phyloP scores from a whole-genome alignment of 1,140 invertebrate genomes.

The Prorops nasuta region DNA sequence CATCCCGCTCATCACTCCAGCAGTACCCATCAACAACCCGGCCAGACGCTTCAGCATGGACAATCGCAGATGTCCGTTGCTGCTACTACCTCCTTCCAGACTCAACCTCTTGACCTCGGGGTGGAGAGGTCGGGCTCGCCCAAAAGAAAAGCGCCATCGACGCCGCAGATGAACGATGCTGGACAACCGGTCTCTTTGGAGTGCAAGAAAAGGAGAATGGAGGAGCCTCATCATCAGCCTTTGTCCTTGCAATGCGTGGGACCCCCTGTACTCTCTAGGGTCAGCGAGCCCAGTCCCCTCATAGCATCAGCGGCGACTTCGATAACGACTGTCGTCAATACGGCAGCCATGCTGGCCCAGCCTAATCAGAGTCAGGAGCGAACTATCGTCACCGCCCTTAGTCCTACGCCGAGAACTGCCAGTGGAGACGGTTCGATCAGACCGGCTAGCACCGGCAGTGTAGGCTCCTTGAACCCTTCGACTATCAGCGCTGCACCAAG shows the following conservation, averaged over 20 bases:
- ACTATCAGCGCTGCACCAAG: constrained; percentile 54
- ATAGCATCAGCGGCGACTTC: constrained; percentile 73
- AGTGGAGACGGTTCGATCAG: constrained; percentile 61
- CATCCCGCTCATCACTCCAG: constrained; percentile 43
- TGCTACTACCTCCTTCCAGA: constrained; percentile 56
- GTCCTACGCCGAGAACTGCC: constrained; percentile 60
- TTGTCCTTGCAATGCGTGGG: constrained; percentile 45
- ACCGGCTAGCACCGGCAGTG: constrained; percentile 56
- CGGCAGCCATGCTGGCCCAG: constrained; percentile 46
- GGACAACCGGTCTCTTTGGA: constrained; percentile 58
- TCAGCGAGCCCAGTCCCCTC: constrained; percentile 67
- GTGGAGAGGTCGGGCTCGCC: constrained; percentile 60
- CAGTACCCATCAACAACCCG: constrained; percentile 32
- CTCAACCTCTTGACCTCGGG: constrained; percentile 73
- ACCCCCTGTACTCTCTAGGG: constrained; percentile 59
- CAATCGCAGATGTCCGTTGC: constrained; percentile 18
- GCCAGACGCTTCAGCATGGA: constrained; percentile 31
- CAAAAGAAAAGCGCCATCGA: constrained; percentile 59
- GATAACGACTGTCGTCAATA: constrained; percentile 70
- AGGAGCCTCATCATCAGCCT: constrained; percentile 48
- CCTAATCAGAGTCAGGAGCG: constrained; percentile 32
- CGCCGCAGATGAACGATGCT: constrained; percentile 31
- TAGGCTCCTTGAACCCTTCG: constrained; percentile 36
- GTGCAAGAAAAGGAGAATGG: constrained; percentile 53
- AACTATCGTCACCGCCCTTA: constrained; percentile 33